Percentiles rank a stretch among this genome's conserved stretches.
These are phyloP conservation scores for Diglossa cyanea DNA, from an alignment of 2,797 vertebrate genomes.

Conservation along the genomic window DNA sequence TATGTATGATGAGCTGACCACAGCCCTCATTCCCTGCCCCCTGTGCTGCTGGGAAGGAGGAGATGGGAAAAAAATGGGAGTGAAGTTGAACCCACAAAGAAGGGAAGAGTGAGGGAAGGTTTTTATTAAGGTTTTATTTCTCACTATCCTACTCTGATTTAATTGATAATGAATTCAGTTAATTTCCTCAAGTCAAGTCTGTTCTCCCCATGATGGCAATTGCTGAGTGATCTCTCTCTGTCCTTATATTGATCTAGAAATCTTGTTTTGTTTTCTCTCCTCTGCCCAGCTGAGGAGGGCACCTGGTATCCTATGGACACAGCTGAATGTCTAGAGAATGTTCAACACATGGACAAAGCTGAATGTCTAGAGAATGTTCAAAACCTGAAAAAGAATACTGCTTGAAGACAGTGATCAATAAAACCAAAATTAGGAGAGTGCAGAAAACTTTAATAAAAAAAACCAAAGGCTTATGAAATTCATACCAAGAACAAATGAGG, in stretches of 20 bases:
- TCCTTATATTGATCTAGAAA: not conserved
- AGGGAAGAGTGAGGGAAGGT: not conserved
- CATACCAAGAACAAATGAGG: not conserved
- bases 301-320: not conserved
- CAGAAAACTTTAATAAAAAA: not conserved
- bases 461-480: not conserved
- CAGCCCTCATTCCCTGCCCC: not conserved
- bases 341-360: not conserved
- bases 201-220: not conserved
- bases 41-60: not conserved
- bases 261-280: not conserved
- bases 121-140: not conserved
- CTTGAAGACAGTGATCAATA: not conserved
- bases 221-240: not conserved
- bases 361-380: not conserved
- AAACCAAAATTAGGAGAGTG: not conserved
- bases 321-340: not conserved
- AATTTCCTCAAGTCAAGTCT: not conserved
- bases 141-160: not conserved
- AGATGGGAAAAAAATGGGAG: not conserved
- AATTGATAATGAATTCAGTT: not conserved
- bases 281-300: not conserved
- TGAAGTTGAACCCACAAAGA: not conserved
- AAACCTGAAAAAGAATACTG: not conserved
- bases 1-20: rapidly evolving